Evolutionary conservation across 2,888 invertebrate genomes (phyloP).

Genomic region (Lathronympha strigana): DNA sequence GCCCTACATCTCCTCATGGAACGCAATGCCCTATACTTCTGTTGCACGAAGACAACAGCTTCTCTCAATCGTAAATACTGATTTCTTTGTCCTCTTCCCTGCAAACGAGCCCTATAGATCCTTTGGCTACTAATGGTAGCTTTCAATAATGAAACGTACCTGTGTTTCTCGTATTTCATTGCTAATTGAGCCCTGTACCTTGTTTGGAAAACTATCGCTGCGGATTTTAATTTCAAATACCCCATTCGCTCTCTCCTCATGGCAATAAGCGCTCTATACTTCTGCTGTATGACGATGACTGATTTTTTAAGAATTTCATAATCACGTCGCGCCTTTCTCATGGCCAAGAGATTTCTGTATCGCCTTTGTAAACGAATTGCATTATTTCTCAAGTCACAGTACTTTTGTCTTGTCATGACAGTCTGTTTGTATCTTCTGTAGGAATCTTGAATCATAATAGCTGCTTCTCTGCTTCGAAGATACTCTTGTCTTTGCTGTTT

Average conservation of each 20-base stretch:
- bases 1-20: slow-evolving; percentile 58
- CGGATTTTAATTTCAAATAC: slow-evolving; percentile 55
- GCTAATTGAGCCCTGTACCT: slow-evolving; percentile 66
- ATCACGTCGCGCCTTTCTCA: slow-evolving; percentile 61
- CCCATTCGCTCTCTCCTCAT: slow-evolving; percentile 60
- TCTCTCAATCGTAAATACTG: slow-evolving; percentile 60
- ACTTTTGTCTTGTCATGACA: slow-evolving; percentile 59
- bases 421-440: slow-evolving; percentile 59
- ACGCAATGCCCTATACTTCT: slow-evolving; percentile 62
- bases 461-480: slow-evolving; percentile 53
- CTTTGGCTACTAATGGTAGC: slow-evolving; percentile 72
- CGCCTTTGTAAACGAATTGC: slow-evolving; percentile 69
- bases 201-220: slow-evolving; percentile 56
- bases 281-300: slow-evolving; percentile 62
- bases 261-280: slow-evolving; percentile 63
- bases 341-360: slow-evolving; percentile 63
- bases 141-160: slow-evolving; percentile 63
- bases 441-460: slow-evolving; percentile 56
- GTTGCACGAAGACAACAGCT: slow-evolving; percentile 59
- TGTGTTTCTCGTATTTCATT: slow-evolving; percentile 62
- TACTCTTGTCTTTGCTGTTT: slow-evolving; percentile 54
- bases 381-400: slow-evolving; percentile 64
- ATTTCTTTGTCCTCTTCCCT: slow-evolving; percentile 56
- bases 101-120: slow-evolving; percentile 61
- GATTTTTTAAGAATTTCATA: slow-evolving; percentile 62